These are phyloP conservation scores for Cryptosula pallasiana DNA, from an alignment of 2,888 invertebrate species.

Conservation along the genomic window DNA sequence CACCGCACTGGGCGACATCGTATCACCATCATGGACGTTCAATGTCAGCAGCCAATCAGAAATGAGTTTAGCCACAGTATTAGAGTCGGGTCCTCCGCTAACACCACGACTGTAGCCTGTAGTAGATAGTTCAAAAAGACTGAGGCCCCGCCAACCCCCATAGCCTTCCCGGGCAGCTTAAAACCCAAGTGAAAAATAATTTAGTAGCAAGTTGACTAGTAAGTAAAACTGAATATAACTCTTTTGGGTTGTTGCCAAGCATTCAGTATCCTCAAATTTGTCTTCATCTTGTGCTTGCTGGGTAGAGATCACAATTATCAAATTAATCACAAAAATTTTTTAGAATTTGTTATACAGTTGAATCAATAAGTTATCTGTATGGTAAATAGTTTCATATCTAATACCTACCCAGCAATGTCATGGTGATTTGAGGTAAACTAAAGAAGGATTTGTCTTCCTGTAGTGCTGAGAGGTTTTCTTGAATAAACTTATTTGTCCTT, in stretches of 20 bases:
- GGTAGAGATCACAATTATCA: too few species aligned
- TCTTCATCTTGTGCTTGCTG: too few species aligned
- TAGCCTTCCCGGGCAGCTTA: background rate
- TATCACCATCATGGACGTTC: slow-evolving; percentile 1
- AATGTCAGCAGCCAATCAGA: slow-evolving; percentile 19
- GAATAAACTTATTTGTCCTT: background rate
- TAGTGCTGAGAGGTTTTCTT: background rate
- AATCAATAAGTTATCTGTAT: too few species aligned
- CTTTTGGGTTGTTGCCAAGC: too few species aligned
- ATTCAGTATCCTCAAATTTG: too few species aligned
- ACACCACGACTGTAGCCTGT: slow-evolving; percentile 21
- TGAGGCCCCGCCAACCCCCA: slow-evolving; percentile 5
- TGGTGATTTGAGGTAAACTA: background rate
- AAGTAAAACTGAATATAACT: too few species aligned
- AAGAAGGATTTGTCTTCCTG: background rate
- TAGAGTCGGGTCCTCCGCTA: slow-evolving; percentile 12
- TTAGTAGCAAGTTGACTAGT: too few species aligned
- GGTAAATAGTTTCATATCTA: too few species aligned
- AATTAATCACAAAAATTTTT: too few species aligned
- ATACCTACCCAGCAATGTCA: background rate
- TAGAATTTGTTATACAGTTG: too few species aligned
- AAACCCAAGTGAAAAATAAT: background rate
- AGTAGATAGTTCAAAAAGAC: slow-evolving; percentile 9
- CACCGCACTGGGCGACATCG: background rate
- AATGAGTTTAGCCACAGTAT: slow-evolving; percentile 20